These are phyloP conservation scores for Cololabis saira DNA, from an alignment of 2,113 vertebrate species.

Conservation along the genomic window DNA sequence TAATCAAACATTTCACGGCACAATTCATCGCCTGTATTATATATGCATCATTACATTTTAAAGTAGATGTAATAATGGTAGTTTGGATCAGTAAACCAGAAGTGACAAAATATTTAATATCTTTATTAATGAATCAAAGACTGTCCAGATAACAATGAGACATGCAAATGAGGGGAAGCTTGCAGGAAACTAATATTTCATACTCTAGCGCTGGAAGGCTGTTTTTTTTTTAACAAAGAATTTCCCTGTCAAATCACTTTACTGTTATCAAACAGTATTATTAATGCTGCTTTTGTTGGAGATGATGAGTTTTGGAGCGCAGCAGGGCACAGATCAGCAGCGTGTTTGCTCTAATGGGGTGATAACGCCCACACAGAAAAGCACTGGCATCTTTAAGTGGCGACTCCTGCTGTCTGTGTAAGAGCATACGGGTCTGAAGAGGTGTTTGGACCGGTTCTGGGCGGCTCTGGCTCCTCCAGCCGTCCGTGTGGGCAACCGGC, in stretches of 20 bases:
- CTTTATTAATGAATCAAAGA: slow-evolving; percentile 33
- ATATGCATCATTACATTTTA: slow-evolving; percentile 35
- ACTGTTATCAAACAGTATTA: slow-evolving; percentile 51
- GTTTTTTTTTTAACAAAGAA: slow-evolving; percentile 22
- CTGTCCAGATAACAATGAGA: slow-evolving; percentile 10
- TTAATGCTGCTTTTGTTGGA: slow-evolving; percentile 51
- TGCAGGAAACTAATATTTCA: slow-evolving; percentile 19
- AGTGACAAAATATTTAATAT: slow-evolving; percentile 20
- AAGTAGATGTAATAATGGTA: slow-evolving; percentile 23
- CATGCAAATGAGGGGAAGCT: slow-evolving; percentile 9
- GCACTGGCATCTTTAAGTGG: slow-evolving; percentile 39
- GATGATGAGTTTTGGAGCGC: slow-evolving; percentile 36
- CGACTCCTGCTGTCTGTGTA: slow-evolving; percentile 38
- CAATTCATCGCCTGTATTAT: slow-evolving; percentile 20
- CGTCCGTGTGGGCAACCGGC: slow-evolving; percentile 35
- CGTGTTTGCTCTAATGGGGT: slow-evolving; percentile 34
- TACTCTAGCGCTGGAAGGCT: slow-evolving; percentile 11
- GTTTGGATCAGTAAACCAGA: slow-evolving; percentile 37
- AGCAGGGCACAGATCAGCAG: slow-evolving; percentile 47
- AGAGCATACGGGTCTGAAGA: slow-evolving; percentile 34
- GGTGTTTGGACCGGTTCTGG: slow-evolving; percentile 32
- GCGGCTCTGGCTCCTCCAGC: slow-evolving; percentile 27
- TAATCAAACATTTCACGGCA: slow-evolving; percentile 24
- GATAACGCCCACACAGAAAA: slow-evolving; percentile 44
- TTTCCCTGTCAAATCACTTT: slow-evolving; percentile 28